Conservation (phyloP, 2,888 invertebrate species). For the Callimorpha dominula region DNA sequence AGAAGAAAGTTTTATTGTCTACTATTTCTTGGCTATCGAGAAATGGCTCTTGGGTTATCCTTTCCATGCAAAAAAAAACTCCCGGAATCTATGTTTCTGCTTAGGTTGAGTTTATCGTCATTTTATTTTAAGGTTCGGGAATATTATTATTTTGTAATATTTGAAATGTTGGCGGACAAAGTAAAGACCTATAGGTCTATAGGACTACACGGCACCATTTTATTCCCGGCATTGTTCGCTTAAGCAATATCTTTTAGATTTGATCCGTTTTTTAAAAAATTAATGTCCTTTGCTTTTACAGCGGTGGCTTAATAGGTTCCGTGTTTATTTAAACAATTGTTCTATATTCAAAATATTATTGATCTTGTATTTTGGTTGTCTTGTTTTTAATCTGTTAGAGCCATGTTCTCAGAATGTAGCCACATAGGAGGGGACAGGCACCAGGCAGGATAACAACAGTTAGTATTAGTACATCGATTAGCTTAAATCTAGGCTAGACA, state of each 20-base stretch:
- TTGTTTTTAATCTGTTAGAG: constrained; percentile 50
- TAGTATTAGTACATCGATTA: constrained; percentile 52
- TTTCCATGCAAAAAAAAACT: background rate
- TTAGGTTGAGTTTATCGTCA: background rate
- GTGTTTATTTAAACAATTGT: background rate
- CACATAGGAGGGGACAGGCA: constrained; percentile 71
- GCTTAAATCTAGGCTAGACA: constrained; percentile 50
- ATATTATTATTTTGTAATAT: too few relatives aligned
- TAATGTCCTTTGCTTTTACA: too few relatives aligned
- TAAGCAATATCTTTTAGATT: background rate
- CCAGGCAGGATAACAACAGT: constrained; percentile 76
- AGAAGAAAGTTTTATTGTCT: constrained; percentile 75
- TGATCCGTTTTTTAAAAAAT: background rate
- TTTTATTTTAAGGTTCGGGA: background rate
- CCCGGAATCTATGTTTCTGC: background rate
- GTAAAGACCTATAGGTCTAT: background rate
- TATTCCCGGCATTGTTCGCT: background rate
- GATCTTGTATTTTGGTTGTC: background rate
- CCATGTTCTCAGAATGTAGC: constrained; percentile 62
- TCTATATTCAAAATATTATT: background rate
- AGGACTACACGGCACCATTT: background rate
- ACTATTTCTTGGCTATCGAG: constrained; percentile 65
- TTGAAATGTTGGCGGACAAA: background rate
- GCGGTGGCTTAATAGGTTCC: too few relatives aligned
- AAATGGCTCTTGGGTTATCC: constrained; percentile 60